phyloP scores from a whole-genome alignment of 2,797 vertebrate genomes.

The Thripadectes ignobilis region DNA sequence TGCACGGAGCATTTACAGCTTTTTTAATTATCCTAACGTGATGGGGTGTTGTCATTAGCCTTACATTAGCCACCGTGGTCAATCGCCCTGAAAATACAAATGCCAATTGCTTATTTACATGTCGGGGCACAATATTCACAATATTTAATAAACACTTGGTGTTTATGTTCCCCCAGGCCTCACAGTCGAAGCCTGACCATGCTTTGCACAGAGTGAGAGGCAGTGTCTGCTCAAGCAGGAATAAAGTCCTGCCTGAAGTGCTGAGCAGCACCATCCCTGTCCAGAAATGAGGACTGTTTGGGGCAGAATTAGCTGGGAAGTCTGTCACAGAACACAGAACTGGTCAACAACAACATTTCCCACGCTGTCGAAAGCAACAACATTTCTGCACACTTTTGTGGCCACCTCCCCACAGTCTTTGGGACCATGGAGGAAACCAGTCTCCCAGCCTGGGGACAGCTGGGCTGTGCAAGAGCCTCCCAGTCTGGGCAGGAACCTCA shows the following conservation, averaged over 20 bases:
- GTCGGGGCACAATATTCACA: background rate
- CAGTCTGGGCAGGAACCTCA: background rate
- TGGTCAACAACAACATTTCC: background rate
- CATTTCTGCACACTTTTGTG: background rate
- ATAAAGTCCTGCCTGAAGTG: background rate
- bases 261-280: background rate
- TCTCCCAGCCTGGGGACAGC: background rate
- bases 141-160: slow-evolving; percentile 30
- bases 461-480: background rate
- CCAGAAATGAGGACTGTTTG: background rate
- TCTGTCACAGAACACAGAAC: background rate
- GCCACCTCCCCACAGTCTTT: background rate
- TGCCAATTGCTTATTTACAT: slow-evolving; percentile 22
- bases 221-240: background rate
- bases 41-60: background rate
- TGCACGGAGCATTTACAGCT: background rate
- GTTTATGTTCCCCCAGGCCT: slow-evolving; percentile 13
- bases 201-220: background rate
- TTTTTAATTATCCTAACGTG: background rate
- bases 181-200: background rate
- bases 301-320: background rate
- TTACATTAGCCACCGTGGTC: background rate
- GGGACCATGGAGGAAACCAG: background rate
- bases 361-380: background rate
- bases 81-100: background rate